Evolutionary conservation across 2,113 vertebrate genomes (phyloP).

Genomic region (Mormoops blainvillei): DNA sequence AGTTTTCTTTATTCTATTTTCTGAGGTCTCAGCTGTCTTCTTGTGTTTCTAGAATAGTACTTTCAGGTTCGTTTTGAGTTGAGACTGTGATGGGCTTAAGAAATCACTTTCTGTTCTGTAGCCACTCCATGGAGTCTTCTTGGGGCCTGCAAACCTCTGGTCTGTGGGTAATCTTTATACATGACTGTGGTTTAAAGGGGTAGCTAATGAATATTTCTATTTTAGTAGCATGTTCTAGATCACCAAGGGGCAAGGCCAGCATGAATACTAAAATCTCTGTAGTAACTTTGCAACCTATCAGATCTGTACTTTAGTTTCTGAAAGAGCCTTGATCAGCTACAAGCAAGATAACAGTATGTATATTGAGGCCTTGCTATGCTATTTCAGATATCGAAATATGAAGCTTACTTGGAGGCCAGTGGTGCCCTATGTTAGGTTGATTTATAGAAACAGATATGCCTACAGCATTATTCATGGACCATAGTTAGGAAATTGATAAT

Average conservation of each 20-base stretch:
- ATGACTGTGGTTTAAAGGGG: background rate
- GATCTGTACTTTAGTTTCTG: background rate
- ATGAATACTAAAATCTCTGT: background rate
- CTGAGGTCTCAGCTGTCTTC: background rate
- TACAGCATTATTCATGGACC: background rate
- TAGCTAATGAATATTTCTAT: background rate
- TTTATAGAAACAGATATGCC: background rate
- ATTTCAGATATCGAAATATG: background rate
- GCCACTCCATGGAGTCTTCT: background rate
- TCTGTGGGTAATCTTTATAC: background rate
- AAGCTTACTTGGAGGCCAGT: background rate
- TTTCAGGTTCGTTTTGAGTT: background rate
- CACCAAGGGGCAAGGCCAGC: background rate
- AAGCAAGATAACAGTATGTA: background rate
- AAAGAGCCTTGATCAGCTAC: background rate
- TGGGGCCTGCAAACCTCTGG: fast-evolving
- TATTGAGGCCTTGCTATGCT: background rate
- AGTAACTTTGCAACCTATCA: background rate
- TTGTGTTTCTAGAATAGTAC: background rate
- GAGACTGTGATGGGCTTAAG: background rate
- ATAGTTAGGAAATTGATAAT: background rate
- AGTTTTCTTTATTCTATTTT: background rate
- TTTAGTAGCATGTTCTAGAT: background rate
- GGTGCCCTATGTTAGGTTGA: background rate
- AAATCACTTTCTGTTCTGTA: background rate